Percentiles rank a stretch among this genome's conserved stretches.
These are phyloP conservation scores for Fratercula arctica DNA, from an alignment of 2,797 vertebrate species.

Conservation along the genomic window DNA sequence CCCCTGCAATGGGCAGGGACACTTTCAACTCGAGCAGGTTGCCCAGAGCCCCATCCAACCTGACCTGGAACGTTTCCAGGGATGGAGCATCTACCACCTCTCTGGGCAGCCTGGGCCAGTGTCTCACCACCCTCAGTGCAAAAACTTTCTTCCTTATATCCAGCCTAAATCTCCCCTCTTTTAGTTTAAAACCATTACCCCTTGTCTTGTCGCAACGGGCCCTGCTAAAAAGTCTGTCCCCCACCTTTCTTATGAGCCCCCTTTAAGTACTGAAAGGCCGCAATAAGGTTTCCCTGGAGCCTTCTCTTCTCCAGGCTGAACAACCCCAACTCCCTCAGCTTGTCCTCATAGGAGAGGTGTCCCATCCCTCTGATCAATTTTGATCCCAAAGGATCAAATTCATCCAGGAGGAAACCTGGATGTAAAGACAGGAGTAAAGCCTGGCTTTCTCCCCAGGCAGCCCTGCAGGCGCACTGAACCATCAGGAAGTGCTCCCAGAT, in stretches of 20 bases:
- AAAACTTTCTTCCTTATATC: neutral
- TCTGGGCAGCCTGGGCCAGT: neutral
- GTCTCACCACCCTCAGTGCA: rapidly evolving
- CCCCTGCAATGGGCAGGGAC: neutral
- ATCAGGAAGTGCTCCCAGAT: neutral
- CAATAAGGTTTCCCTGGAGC: neutral
- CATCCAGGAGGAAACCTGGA: neutral
- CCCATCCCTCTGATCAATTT: neutral
- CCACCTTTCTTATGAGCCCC: neutral
- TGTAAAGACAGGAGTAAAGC: neutral
- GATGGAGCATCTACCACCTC: neutral
- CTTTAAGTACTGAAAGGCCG: neutral
- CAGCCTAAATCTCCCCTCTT: neutral
- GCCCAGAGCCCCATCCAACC: rapidly evolving
- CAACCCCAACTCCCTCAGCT: neutral
- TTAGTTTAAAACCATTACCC: neutral
- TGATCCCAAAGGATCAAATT: neutral
- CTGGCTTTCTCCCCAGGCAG: neutral
- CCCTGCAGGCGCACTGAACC: neutral
- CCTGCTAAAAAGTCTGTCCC: too few species aligned
- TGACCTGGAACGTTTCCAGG: neutral
- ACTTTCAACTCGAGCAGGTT: neutral
- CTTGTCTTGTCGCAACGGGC: neutral
- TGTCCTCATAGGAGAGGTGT: neutral
- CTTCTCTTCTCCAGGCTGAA: neutral